Evolutionary conservation across 2,113 vertebrate species (phyloP).

Genomic region (Eretmochelys imbricata): DNA sequence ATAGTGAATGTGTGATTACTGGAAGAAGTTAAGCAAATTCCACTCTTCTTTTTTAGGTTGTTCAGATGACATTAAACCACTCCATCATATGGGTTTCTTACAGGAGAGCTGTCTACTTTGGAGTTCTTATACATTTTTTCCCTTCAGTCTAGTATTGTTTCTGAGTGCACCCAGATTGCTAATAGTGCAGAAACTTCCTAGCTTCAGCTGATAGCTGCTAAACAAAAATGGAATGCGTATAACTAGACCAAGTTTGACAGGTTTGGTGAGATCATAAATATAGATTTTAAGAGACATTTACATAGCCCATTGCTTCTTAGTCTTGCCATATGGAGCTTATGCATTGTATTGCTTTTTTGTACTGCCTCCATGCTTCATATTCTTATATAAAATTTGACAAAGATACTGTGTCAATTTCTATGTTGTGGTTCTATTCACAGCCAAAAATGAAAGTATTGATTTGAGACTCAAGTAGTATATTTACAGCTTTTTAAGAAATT

Average conservation of each 20-base stretch:
- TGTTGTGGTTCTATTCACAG: background rate
- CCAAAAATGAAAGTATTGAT: background rate
- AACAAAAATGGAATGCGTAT: background rate
- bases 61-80: background rate
- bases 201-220: background rate
- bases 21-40: background rate
- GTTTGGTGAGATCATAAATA: background rate
- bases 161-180: background rate
- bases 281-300: background rate
- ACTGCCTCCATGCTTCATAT: background rate
- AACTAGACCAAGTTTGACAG: background rate
- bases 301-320: background rate
- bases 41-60: background rate
- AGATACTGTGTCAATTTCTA: fast-evolving
- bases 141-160: background rate
- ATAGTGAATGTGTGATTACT: background rate
- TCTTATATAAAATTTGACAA: background rate
- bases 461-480: background rate
- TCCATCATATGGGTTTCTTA: background rate
- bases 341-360: background rate
- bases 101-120: background rate
- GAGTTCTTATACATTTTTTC: background rate
- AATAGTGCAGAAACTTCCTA: background rate
- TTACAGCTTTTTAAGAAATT: background rate
- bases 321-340: background rate